Conservation (phyloP, 2,797 vertebrate genomes). For the Rhadinocentrus ornatus region DNA sequence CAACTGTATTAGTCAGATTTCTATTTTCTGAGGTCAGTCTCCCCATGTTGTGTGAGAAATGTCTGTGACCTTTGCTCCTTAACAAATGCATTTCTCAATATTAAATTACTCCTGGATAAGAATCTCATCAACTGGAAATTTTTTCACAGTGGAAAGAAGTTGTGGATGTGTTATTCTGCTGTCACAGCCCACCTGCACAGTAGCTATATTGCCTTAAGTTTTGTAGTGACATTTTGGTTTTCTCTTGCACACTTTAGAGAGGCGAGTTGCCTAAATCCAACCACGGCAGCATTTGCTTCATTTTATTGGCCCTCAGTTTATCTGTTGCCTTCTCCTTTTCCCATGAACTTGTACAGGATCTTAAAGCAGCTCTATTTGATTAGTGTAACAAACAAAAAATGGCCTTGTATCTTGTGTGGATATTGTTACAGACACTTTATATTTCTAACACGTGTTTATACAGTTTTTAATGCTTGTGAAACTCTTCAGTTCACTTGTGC, state of each 20-base stretch:
- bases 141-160: conserved; percentile 15
- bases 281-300: neutral
- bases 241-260: neutral
- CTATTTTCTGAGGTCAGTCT: conserved; percentile 30
- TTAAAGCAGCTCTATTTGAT: neutral
- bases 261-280: neutral
- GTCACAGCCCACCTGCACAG: neutral
- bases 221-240: neutral
- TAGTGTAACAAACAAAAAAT: too few species aligned
- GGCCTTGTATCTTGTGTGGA: too few species aligned
- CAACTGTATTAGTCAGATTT: conserved; percentile 34
- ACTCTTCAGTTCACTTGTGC: neutral
- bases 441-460: neutral
- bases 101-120: conserved; percentile 40
- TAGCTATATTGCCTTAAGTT: neutral
- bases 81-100: conserved; percentile 54
- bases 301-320: neutral
- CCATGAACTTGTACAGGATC: neutral
- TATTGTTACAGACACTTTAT: neutral
- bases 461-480: neutral
- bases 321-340: neutral
- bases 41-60: conserved; percentile 12
- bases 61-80: conserved; percentile 33
- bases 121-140: conserved; percentile 30
- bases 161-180: conserved; percentile 3